A percentile compares a stretch with the other conserved stretches of the same genome.
phyloP scores from a whole-genome alignment of 2,797 vertebrate species.

The Acanthurus leucopareius region DNA sequence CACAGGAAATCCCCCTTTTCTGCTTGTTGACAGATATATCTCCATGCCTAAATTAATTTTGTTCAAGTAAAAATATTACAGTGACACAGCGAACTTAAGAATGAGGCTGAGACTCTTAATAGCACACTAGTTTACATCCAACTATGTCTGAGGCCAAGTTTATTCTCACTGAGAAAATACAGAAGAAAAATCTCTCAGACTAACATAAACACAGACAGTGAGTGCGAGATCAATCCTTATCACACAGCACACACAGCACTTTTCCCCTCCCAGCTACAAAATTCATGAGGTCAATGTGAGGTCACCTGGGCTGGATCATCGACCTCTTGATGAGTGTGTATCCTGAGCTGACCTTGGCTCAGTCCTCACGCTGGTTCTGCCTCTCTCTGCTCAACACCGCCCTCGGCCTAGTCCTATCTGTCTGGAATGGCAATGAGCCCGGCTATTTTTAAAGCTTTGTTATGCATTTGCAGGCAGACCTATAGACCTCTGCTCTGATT shows the following conservation, averaged over 20 bases:
- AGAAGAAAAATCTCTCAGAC: conserved; percentile 38
- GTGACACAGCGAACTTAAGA: conserved; percentile 36
- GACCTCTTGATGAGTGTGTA: conserved; percentile 64
- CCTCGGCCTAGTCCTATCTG: conserved; percentile 61
- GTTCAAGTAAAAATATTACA: conserved; percentile 16
- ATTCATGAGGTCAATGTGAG: conserved; percentile 61
- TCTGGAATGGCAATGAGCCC: conserved; percentile 74
- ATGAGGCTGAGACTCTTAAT: conserved; percentile 40
- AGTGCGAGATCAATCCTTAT: conserved; percentile 38
- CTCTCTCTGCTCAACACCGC: conserved; percentile 46
- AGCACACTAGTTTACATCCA: conserved; percentile 50
- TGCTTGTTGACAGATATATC: too few species aligned
- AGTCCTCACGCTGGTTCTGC: conserved; percentile 45
- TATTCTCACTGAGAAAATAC: conserved; percentile 45
- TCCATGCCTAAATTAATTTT: conserved; percentile 17
- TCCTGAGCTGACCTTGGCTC: conserved; percentile 66
- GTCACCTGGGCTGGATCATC: conserved; percentile 60
- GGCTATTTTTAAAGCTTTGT: conserved; percentile 63
- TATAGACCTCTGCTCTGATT: conserved; percentile 61
- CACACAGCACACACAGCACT: conserved; percentile 11
- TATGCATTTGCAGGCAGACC: conserved; percentile 67
- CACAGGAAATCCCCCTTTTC: too few species aligned
- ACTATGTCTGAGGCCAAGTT: conserved; percentile 47
- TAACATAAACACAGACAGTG: conserved; percentile 50
- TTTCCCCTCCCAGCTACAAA: conserved; percentile 49